Evolutionary conservation across 1,140 invertebrate species (phyloP).

Genomic region (Brachionus asplanchnoidis): DNA sequence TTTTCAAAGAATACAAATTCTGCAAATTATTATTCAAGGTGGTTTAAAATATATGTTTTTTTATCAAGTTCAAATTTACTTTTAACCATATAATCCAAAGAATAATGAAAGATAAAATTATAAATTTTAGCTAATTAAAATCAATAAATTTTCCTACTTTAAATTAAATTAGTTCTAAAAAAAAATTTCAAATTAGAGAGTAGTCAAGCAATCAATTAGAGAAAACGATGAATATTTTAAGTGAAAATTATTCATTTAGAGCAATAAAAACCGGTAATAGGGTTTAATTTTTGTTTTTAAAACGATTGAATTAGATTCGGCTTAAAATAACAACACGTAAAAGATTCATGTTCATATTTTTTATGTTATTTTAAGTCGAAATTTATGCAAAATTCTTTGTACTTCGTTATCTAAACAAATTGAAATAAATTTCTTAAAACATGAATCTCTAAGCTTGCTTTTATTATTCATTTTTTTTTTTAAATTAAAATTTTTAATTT

Average conservation of each 20-base stretch:
- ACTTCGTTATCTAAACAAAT: neutral
- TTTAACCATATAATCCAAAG: too few relatives aligned
- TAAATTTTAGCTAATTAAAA: too few relatives aligned
- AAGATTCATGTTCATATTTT: neutral
- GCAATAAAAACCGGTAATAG: neutral
- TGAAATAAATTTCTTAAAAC: neutral
- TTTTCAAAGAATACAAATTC: too few relatives aligned
- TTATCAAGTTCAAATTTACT: too few relatives aligned
- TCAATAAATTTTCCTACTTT: too few relatives aligned
- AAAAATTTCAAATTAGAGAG: neutral
- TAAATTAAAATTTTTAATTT: neutral
- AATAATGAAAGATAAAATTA: too few relatives aligned
- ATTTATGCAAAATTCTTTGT: neutral
- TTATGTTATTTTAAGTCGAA: conserved; percentile 4
- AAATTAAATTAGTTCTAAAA: too few relatives aligned
- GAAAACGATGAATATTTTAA: neutral
- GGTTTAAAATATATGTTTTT: too few relatives aligned
- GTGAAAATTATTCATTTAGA: neutral
- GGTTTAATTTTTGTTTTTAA: neutral
- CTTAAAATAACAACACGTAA: neutral
- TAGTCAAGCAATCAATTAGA: neutral
- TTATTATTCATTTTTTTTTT: neutral
- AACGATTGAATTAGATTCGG: neutral
- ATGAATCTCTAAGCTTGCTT: conserved; percentile 8
- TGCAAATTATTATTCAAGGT: too few relatives aligned